These are phyloP conservation scores for Aphis gossypii DNA, from an alignment of 1,140 invertebrate species.

Conservation along the genomic window DNA sequence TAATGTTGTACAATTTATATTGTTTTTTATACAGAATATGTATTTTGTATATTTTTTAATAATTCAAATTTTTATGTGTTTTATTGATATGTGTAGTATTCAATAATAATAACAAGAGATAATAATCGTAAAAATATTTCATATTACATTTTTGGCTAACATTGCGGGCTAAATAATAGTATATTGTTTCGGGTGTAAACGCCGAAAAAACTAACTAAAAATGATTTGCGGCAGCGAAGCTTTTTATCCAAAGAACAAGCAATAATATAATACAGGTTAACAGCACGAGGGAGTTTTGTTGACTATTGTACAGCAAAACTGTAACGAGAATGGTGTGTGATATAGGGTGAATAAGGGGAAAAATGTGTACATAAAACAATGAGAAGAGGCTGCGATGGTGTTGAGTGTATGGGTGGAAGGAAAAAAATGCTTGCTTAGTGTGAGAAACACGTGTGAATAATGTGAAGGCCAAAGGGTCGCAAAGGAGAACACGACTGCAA, in stretches of 20 bases:
- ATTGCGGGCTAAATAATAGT: not conserved
- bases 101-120: not conserved
- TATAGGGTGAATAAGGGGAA: not conserved
- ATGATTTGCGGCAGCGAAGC: not conserved
- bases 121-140: not conserved
- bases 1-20: too few species aligned
- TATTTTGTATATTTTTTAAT: not conserved
- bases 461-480: not conserved
- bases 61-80: not conserved
- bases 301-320: not conserved
- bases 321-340: not conserved
- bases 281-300: not conserved
- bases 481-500: not conserved
- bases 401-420: not conserved
- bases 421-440: not conserved
- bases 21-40: too few species aligned
- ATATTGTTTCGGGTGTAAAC: not conserved
- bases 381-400: not conserved
- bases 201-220: not conserved
- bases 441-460: constrained; percentile 38
- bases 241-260: not conserved
- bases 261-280: not conserved
- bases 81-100: not conserved
- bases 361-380: not conserved
- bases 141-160: not conserved